These are phyloP conservation scores for Podarcis lilfordi DNA, from an alignment of 2,797 vertebrate species.

Conservation along the genomic window DNA sequence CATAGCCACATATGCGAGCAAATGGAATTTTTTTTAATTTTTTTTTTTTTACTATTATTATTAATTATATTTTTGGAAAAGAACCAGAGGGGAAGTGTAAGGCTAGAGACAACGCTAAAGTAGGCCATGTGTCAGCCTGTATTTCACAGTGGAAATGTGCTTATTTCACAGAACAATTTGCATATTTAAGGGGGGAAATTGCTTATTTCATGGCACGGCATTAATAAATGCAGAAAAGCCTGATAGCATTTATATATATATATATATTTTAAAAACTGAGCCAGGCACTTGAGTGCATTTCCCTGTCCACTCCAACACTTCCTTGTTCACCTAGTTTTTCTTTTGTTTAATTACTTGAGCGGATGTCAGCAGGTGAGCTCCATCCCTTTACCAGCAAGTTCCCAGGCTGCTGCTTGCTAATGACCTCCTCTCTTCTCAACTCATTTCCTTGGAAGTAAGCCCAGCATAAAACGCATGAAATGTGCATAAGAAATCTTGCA, in stretches of 20 bases:
- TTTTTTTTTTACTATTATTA: neutral
- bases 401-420: neutral
- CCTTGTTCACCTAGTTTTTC: neutral
- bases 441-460: neutral
- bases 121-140: constrained; percentile 22
- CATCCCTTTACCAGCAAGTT: constrained; percentile 3
- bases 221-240: constrained; percentile 28
- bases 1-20: neutral
- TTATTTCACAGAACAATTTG: constrained; percentile 41
- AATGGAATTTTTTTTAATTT: neutral
- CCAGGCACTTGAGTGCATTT: neutral
- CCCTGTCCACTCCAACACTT: neutral
- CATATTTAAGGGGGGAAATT: constrained; percentile 30
- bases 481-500: neutral
- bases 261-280: neutral
- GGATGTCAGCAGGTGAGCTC: neutral
- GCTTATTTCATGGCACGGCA: constrained; percentile 36
- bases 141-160: constrained; percentile 35
- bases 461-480: neutral
- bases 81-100: neutral
- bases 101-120: constrained; percentile 7
- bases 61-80: constrained; percentile 15
- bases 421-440: neutral
- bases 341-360: no score
- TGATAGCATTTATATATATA: constrained; percentile 13